Base-by-base conservation (phyloP, 2,888 invertebrate genomes). In the Apamea epomidion region DNA sequence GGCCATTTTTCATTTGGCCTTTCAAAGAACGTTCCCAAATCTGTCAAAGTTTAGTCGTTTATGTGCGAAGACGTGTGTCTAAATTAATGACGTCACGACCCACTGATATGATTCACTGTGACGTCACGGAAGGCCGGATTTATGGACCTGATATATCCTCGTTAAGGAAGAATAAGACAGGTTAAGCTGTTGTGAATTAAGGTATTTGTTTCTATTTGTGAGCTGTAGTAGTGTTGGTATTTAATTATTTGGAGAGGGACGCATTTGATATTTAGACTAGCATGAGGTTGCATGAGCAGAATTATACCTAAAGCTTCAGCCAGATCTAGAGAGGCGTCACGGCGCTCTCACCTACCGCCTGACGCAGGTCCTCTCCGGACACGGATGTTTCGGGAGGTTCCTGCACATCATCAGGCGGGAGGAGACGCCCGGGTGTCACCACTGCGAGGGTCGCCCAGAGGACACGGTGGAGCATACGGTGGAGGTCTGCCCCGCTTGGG, bases 61-160 rank as follows among this genome's bases (percentile, higher is more conserved):
- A 87, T 87, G 87, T 87, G 80, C 80, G 81, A 91, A 92, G 92
- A 91, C 91, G 90, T 77, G 88, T 88, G 85, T 87, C 88, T 85
- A 91, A 93, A 94, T 93, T 94, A 93, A 94, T 93, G 95, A 93
- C 93, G 91, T 91, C 92, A 93, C 92, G 93, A 92, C 91, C 90
- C 87, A 90, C 89, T 91, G 93, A 93, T 93, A 93, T 91, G 93
- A 93, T 94, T 93, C 92, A 93, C 87, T 81, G 83, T 92, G 91
- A 91, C 90, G 87, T 91, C 92, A 89, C 79, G 84, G 82, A 78
- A 89, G 84, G 80, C 77, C 80, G 81, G 90, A 92, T 92, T 92
- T 92, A 91, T 92, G 89, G 89, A 74, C 69, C 85, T 90, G 90
- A 92, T 93, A 90, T 89, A 92, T 91, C 88, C 90, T 91, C 84